phyloP scores from a whole-genome alignment of 2,113 vertebrate species.

The Myotis davidii region DNA sequence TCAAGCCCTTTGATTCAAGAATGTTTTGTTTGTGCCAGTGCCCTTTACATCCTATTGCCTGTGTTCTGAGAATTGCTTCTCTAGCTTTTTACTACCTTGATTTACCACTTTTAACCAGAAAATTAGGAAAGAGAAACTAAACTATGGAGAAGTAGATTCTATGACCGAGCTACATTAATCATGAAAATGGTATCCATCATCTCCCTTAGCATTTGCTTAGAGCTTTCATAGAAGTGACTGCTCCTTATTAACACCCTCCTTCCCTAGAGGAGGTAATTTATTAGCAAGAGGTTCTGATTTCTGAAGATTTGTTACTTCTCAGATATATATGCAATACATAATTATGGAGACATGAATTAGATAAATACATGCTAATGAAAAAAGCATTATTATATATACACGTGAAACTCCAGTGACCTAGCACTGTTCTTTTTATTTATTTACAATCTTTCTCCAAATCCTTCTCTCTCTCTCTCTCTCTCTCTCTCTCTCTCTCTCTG shows the following conservation, averaged over 20 bases:
- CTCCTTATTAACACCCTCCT: not conserved
- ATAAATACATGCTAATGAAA: constrained; percentile 2
- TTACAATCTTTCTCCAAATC: not conserved
- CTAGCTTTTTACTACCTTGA: not conserved
- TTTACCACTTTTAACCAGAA: constrained; percentile 16
- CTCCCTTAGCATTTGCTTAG: not conserved
- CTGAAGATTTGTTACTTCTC: constrained; percentile 14
- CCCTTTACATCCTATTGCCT: not conserved
- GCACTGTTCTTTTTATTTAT: not conserved
- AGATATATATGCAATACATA: not conserved
- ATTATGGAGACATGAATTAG: not conserved
- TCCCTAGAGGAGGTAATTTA: not conserved
- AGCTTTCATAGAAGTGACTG: not conserved
- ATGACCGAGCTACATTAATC: not conserved
- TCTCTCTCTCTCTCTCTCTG: not conserved
- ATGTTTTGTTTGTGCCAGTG: not conserved
- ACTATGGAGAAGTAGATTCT: not conserved
- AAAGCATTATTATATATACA: not conserved
- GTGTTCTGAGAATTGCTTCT: not conserved
- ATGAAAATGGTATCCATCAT: not conserved
- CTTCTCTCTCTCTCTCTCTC: not conserved
- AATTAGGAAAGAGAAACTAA: not conserved
- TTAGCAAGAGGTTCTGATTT: not conserved
- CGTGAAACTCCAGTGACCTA: not conserved
- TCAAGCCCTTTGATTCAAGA: not conserved